These are phyloP conservation scores for Ophion obscuratus DNA, from an alignment of 2,888 invertebrate genomes.

Conservation along the genomic window DNA sequence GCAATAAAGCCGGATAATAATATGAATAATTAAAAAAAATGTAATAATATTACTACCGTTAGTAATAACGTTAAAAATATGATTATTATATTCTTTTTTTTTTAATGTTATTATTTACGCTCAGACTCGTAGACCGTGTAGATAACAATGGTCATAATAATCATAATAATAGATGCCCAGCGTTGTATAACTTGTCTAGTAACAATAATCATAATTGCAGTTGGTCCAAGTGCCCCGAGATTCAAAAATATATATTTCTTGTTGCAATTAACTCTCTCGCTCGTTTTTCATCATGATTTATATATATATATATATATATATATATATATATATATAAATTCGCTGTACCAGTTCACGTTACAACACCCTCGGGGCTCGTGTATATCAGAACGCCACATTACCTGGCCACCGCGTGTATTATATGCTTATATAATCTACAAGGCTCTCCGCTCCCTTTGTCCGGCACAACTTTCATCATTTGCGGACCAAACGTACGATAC, in stretches of 20 bases:
- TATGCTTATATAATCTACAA: conserved; percentile 37
- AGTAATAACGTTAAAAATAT: too few relatives aligned
- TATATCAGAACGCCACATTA: conserved; percentile 21
- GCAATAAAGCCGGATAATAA: too few relatives aligned
- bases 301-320: background rate
- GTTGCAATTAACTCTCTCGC: background rate
- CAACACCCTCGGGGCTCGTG: conserved; percentile 33
- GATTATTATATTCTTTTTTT: too few relatives aligned
- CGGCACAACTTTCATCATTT: conserved; percentile 57
- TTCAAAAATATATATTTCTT: background rate
- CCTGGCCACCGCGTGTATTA: conserved; percentile 16
- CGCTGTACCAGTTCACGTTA: conserved; percentile 38
- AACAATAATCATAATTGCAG: background rate
- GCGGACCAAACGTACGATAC: conserved; percentile 16
- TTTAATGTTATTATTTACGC: too few relatives aligned
- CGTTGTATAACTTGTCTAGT: too few relatives aligned
- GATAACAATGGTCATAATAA: too few relatives aligned
- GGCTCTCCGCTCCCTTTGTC: conserved; percentile 59
- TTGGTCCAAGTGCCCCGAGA: background rate
- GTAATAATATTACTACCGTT: too few relatives aligned
- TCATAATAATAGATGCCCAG: too few relatives aligned
- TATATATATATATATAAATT: conserved; percentile 24
- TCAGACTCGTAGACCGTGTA: too few relatives aligned
- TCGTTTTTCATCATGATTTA: conserved; percentile 2
- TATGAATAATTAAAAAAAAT: too few relatives aligned